Base-by-base conservation (phyloP, 53 echinoderm and acorn worm genomes). In the Arbacia lixula region DNA sequence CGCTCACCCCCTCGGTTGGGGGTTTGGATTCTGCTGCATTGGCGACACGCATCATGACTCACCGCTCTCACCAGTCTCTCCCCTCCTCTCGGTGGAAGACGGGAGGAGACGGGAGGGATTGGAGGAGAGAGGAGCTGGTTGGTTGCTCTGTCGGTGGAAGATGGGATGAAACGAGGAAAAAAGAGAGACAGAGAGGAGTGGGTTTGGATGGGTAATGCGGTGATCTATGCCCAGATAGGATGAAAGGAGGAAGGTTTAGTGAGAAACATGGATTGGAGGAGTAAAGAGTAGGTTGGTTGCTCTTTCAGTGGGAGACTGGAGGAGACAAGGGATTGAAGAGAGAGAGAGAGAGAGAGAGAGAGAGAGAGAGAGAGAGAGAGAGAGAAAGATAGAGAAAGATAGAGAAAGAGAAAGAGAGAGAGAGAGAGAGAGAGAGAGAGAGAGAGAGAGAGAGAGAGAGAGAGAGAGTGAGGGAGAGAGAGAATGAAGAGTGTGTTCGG, bases 21-120 rank as follows among this genome's bases (percentile, higher is more conserved):
- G n/a, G n/a, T n/a, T n/a, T n/a, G n/a, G n/a, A n/a, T n/a, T n/a
- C n/a, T n/a, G n/a, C 46, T 46, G 8, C 46, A 46, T 46, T 46
- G 43, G 22, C 53, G 75, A 75, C 75, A 53, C 31, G 54, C 75
- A 53, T n/a, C 11, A 36, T 75, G 75, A 75, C 31, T 75, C 75
- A 75, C 75, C 75, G 14, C 0, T 20, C 25, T 17, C 41, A 71
- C 28, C 66, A 37, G 24, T 37, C n/a, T n/a, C n/a, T n/a, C n/a
- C n/a, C n/a, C n/a, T n/a, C n/a, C n/a, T n/a, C n/a, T n/a, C n/a
- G n/a, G n/a, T n/a, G n/a, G 4, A 24, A 62, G 63, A 62, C n/a
- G 31, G 21, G 14, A 34, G 34, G 63, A 66, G 37, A n/a, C 38
- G 66, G 66, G 66, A 37, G 36, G 66, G 66, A 66, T 66, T 35